Base-by-base conservation (phyloP, 2,113 vertebrate genomes). In the Trochalopteron elliotii region DNA sequence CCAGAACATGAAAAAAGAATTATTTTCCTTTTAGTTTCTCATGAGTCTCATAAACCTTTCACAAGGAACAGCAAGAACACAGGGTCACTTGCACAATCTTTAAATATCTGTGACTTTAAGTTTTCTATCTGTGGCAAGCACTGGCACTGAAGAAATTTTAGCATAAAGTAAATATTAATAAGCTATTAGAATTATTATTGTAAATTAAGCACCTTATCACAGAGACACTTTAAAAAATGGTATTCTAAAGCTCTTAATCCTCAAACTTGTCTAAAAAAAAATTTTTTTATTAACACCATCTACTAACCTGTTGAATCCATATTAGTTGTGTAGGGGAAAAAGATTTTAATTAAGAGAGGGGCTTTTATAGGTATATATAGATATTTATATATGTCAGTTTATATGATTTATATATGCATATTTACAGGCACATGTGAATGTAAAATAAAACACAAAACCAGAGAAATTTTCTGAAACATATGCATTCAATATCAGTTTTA, bases 81-180 rank as follows among this genome's bases (percentile, higher is more conserved):
- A 49, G 20, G 12, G 7, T 44, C 27, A 33, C 25, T 10, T 7
- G 5, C 20, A 45, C 10, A 23, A n/a, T 17, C 11, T 74, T 83
- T 50, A 72, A 59, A 31, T 52, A 74, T 33, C 33, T 5, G 2
- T 83, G n/a, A 28, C 50, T 77, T 71, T 15, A 27, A 44, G 8
- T 71, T 82, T 72, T 49, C 17, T 49, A 25, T 42, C 19, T 39
- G 9, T 40, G 9, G 7, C 28, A 87, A 75, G 3, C 11, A n/a
- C 5, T 70, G 24, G 3, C 0, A 1, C 19, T 22, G 27, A 15
- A 89, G 85, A 19, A 49, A 53, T 1, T 30, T 65, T 42, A 35
- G 8, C 8, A 39, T 22, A 24, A 94, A 67, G 15, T 64, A 94
- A 84, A 77, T 88, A 91, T 74, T 78, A 83, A 50, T 35, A 80